Conservation (phyloP, 1,140 invertebrate species). For the Drosophila tropicalis region DNA sequence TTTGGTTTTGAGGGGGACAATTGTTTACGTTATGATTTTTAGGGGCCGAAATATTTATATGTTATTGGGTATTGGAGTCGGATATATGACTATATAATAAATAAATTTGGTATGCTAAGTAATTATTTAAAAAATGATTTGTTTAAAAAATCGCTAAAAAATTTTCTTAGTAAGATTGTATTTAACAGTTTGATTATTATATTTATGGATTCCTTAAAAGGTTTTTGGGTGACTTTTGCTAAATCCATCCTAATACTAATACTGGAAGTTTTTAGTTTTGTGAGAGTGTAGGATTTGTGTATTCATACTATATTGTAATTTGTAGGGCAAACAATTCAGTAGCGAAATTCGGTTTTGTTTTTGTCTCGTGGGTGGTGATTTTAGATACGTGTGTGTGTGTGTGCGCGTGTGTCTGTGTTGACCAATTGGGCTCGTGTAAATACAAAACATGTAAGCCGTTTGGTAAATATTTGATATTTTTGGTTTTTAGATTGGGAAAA, state of each 20-base stretch:
- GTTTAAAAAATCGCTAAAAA: no score
- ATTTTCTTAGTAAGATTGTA: no score
- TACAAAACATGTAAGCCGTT: constrained; percentile 75
- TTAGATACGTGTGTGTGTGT: not conserved
- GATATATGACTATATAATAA: no score
- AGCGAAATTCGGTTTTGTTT: constrained; percentile 12
- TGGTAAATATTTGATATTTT: constrained; percentile 62
- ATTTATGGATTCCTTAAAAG: not conserved
- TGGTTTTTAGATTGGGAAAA: not conserved
- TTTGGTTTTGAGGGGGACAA: no score
- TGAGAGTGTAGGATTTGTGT: constrained; percentile 40
- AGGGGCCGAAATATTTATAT: no score
- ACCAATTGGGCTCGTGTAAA: constrained; percentile 70
- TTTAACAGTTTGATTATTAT: no score
- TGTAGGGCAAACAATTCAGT: constrained; percentile 56
- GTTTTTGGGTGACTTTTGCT: not conserved
- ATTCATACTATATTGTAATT: constrained; percentile 45
- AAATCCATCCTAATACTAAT: not conserved
- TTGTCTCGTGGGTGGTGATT: constrained; percentile 22
- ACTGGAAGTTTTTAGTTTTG: constrained; percentile 1
- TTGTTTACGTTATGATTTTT: no score
- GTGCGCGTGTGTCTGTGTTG: constrained; percentile 49
- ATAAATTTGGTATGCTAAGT: no score
- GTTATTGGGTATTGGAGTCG: no score
- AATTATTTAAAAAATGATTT: no score